Evolutionary conservation across 2,797 vertebrate genomes (phyloP), one percentile per base, ranked within the genome.

Genomic region (Thunnus albacares): DNA sequence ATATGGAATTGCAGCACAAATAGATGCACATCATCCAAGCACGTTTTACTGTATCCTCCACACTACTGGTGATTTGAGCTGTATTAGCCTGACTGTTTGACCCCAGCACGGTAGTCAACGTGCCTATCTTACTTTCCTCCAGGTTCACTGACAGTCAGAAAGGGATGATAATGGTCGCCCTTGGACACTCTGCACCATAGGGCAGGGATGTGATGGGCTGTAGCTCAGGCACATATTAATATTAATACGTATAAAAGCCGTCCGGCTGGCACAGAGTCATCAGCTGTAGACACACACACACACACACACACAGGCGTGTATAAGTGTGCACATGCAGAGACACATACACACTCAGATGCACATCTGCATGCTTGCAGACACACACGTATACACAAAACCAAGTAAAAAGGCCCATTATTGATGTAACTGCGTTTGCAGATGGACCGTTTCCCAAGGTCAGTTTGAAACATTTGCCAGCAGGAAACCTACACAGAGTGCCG

Each of bases 201-300:
- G 92, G 90, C 93, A 92, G 84, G 82, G 82, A 87, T 80, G 91
- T 84, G 89, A 93, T 93, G 90, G 91, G 92, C 92, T 94, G 69
- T 86, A 87, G 92, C 93, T 93, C 93, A 89, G 85, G 89, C 85
- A 90, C 86, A 91, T 95, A 96, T 96, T 95, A 96, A 96, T 96
- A 96, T 96, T 96, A 96, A 96, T 96, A 95, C 88, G 80, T 94
- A 92, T 95, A 95, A 96, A 96, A 95, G 93, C 94, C 77, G 90
- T 89, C 86, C 81, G 91, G 90, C 94, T 94, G 94, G 92, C 93
- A 92, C 87, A 83, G 82, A 93, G 87, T 94, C 92, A 90, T 92
- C 92, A 87, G 91, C 93, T 62, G 78, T 62, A 79, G 79, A 85
- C 80, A 72, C 83, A 60, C 52, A 52, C 71, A 6, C 66, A 74